phyloP scores from a whole-genome alignment of 2,888 invertebrate species.

The Drosophila stalkeri region DNA sequence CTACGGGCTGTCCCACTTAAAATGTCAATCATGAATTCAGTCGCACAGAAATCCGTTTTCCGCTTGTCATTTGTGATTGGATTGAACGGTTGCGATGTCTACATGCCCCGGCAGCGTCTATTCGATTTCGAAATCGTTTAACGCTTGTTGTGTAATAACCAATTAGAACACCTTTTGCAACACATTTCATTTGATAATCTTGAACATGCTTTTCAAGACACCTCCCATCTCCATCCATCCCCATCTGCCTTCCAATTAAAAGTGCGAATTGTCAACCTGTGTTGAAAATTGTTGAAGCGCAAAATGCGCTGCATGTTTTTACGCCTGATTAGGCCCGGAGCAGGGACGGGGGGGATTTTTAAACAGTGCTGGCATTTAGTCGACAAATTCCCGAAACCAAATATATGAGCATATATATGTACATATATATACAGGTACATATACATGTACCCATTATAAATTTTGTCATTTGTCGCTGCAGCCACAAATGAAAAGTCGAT shows the following conservation, averaged over 20 bases:
- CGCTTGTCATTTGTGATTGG: slow-evolving; percentile 68
- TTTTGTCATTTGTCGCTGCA: slow-evolving; percentile 43
- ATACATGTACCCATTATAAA: slow-evolving; percentile 13
- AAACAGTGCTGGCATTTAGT: slow-evolving; percentile 11
- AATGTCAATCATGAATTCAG: slow-evolving; percentile 68
- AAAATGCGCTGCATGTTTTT: slow-evolving; percentile 54
- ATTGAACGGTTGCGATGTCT: slow-evolving; percentile 19
- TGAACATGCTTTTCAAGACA: slow-evolving; percentile 42
- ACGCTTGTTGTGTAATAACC: slow-evolving; percentile 42
- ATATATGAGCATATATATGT: slow-evolving; percentile 12
- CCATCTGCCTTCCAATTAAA: slow-evolving; percentile 58
- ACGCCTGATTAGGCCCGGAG: slow-evolving; percentile 54
- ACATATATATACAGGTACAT: not conserved
- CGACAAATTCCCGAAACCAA: slow-evolving; percentile 29
- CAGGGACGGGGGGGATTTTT: not conserved
- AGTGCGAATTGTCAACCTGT: slow-evolving; percentile 58
- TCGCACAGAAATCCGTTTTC: slow-evolving; percentile 76
- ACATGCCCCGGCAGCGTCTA: not conserved
- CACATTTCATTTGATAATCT: slow-evolving; percentile 28
- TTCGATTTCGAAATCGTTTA: slow-evolving; percentile 9
- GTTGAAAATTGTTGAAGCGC: slow-evolving; percentile 49
- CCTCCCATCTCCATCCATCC: not conserved
- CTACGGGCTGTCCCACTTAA: slow-evolving; percentile 39
- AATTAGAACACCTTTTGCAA: slow-evolving; percentile 50
- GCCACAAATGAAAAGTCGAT: slow-evolving; percentile 13